Evolutionary conservation across 2,113 vertebrate species (phyloP).

Genomic region (Bubalus kerabau): DNA sequence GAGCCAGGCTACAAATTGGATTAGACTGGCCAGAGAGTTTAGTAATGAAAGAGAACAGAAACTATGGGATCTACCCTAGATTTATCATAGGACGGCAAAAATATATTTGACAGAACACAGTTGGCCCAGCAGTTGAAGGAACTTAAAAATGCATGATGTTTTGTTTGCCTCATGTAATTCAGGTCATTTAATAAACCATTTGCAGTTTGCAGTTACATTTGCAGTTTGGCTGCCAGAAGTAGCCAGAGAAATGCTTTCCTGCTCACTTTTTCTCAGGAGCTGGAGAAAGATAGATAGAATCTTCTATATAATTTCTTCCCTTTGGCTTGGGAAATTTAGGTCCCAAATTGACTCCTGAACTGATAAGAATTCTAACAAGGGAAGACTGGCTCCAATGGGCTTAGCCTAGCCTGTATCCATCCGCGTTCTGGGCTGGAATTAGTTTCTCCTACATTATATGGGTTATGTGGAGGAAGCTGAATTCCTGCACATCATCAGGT

Average conservation of each 20-base stretch:
- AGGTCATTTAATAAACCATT: background rate
- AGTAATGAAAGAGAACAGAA: background rate
- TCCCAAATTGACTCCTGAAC: background rate
- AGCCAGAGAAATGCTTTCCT: background rate
- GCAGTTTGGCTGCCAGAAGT: background rate
- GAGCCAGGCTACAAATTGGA: background rate
- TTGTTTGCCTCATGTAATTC: background rate
- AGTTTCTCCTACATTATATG: background rate
- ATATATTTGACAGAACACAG: background rate
- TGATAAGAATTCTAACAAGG: background rate
- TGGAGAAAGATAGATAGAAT: background rate
- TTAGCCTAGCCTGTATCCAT: background rate
- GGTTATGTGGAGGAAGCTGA: background rate
- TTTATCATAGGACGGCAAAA: background rate
- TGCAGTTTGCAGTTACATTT: background rate
- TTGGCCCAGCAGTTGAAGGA: background rate
- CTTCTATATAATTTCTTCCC: background rate
- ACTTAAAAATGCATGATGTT: background rate
- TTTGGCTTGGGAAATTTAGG: background rate
- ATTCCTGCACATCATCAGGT: background rate
- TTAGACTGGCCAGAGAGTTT: background rate
- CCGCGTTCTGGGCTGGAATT: background rate
- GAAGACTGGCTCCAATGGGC: background rate
- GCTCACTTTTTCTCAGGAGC: background rate
- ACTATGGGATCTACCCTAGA: background rate